A percentile compares a stretch with the other conserved stretches of the same genome.
Conservation (phyloP, 2,113 vertebrate species). For the Sorex araneus region DNA sequence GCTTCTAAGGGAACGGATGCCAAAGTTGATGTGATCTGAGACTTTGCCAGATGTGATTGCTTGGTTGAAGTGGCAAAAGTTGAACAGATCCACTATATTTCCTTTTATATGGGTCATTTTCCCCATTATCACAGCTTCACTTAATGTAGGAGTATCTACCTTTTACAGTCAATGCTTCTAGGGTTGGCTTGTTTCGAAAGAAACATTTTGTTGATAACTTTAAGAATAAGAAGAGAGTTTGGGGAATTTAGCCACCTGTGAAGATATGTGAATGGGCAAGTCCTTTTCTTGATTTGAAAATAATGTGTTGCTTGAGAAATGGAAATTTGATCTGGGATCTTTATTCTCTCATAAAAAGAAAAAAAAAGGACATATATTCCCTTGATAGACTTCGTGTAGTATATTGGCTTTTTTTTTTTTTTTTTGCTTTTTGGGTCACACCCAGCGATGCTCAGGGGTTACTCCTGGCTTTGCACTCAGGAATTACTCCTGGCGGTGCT, state of each 20-base stretch:
- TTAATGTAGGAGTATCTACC: constrained; percentile 24
- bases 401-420: too few species aligned
- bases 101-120: background rate
- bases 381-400: too few species aligned
- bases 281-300: background rate
- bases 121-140: background rate
- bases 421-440: too few species aligned
- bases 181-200: constrained; percentile 2
- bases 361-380: too few species aligned
- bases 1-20: background rate
- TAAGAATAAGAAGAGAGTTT: background rate
- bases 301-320: background rate
- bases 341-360: background rate
- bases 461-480: too few species aligned
- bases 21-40: background rate
- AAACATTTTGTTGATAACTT: constrained; percentile 48
- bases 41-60: background rate
- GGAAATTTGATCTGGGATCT: background rate
- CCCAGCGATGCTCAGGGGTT: too few species aligned
- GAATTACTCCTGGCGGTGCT: too few species aligned
- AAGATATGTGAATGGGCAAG: background rate
- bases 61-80: background rate
- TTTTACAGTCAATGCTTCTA: constrained; percentile 41
- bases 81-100: background rate
- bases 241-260: background rate